These are phyloP conservation scores for Pelecanoides urinatrix DNA, from an alignment of 2,113 vertebrate genomes.

Conservation along the genomic window DNA sequence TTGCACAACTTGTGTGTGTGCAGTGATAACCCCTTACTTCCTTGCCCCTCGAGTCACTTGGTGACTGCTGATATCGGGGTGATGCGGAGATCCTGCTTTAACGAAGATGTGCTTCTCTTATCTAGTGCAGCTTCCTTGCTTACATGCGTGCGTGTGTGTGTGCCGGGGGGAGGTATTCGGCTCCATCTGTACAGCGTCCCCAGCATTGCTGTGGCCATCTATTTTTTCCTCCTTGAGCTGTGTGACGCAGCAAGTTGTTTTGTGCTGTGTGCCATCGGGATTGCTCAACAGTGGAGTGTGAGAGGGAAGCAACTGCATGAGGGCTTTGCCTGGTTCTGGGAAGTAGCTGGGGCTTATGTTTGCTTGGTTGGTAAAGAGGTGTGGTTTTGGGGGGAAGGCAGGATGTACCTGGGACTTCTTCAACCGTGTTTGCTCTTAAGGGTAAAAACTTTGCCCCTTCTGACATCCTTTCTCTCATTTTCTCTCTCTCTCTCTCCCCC, in stretches of 20 bases:
- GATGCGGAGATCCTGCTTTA: neutral
- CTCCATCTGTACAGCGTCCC: neutral
- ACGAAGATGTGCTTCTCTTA: slow-evolving; percentile 6
- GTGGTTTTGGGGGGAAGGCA: neutral
- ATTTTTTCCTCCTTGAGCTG: neutral
- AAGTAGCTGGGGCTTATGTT: neutral
- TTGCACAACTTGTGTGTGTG: neutral
- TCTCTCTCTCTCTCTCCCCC: no score
- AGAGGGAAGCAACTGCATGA: neutral
- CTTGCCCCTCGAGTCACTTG: neutral
- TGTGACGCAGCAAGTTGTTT: neutral
- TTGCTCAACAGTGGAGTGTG: slow-evolving; percentile 13
- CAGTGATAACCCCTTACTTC: slow-evolving; percentile 47
- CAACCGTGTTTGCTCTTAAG: neutral
- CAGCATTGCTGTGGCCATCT: neutral
- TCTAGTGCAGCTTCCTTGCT: neutral
- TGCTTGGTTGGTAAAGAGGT: neutral
- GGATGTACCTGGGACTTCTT: neutral
- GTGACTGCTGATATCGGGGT: neutral
- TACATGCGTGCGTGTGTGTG: accelerated
- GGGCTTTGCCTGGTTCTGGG: neutral
- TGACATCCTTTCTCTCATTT: neutral
- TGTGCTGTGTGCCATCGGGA: neutral
- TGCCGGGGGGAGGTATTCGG: neutral
- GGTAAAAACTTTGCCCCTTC: neutral